phyloP scores from a whole-genome alignment of 2,113 vertebrate genomes.

The Acanthochromis polyacanthus region DNA sequence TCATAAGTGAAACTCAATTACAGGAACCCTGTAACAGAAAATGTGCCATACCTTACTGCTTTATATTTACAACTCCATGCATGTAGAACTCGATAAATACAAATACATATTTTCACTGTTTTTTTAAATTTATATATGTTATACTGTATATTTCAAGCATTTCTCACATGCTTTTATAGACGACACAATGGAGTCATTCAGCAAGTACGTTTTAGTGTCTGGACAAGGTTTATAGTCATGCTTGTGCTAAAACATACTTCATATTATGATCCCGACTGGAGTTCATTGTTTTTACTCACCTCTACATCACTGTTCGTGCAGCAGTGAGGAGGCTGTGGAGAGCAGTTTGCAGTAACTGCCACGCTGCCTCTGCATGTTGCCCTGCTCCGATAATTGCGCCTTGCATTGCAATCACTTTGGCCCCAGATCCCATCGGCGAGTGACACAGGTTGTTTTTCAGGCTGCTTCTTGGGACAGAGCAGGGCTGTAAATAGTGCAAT shows the following conservation, averaged over 20 bases:
- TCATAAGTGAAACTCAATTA: background rate
- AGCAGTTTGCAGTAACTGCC: constrained; percentile 36
- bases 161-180: background rate
- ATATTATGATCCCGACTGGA: background rate
- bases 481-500: constrained; percentile 71
- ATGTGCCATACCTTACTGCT: background rate
- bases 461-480: constrained; percentile 59
- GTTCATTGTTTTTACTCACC: constrained; percentile 1
- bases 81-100: constrained; percentile 5
- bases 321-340: constrained; percentile 26
- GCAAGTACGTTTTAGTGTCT: background rate
- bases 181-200: background rate
- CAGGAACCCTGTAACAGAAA: background rate
- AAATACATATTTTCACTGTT: background rate
- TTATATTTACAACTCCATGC: background rate
- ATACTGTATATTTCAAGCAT: background rate
- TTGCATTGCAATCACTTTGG: constrained; percentile 66
- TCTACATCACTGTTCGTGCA: constrained; percentile 30
- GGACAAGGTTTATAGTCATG: background rate
- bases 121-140: constrained; percentile 6
- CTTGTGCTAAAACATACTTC: background rate
- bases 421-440: constrained; percentile 47
- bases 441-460: constrained; percentile 69
- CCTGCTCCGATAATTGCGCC: constrained; percentile 72
- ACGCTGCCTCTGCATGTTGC: constrained; percentile 36